A percentile compares a stretch with the other conserved stretches of the same genome.
Evolutionary conservation across 53 echinoderm and acorn worm genomes (phyloP).

Genomic region (Paelopatides confundens): DNA sequence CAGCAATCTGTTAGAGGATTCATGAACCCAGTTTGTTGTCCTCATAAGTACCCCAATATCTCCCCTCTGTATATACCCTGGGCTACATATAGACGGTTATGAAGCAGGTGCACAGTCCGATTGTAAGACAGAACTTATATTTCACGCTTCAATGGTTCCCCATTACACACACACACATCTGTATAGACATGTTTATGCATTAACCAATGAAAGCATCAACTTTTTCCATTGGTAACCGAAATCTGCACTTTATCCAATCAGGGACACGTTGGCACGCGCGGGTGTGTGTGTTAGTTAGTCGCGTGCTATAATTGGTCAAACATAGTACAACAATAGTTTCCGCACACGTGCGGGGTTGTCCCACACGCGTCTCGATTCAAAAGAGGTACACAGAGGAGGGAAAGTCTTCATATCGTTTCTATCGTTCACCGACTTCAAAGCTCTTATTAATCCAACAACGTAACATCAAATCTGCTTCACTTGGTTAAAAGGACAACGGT

Average conservation of each 20-base stretch:
- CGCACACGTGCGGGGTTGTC: conserved; percentile 3
- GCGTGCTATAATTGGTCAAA: conserved; percentile 34
- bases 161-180: too few relatives aligned
- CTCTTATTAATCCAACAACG: not conserved
- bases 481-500: not conserved
- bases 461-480: not conserved
- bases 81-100: too few relatives aligned
- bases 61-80: too few relatives aligned
- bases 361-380: conserved; percentile 36
- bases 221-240: conserved; percentile 23
- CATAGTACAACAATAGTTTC: not conserved
- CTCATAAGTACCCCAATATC: too few relatives aligned
- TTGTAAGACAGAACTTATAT: too few relatives aligned
- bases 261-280: conserved; percentile 19
- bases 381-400: not conserved
- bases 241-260: conserved; percentile 8
- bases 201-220: not conserved
- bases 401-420: not conserved
- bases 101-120: too few relatives aligned
- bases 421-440: not conserved
- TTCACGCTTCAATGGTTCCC: too few relatives aligned
- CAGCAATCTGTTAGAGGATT: too few relatives aligned
- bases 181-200: conserved; percentile 5
- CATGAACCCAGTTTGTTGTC: too few relatives aligned
- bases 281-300: not conserved